A percentile compares a stretch with the other conserved stretches of the same genome.
phyloP scores from a whole-genome alignment of 2,797 vertebrate species.

The Hylomyscus alleni region DNA sequence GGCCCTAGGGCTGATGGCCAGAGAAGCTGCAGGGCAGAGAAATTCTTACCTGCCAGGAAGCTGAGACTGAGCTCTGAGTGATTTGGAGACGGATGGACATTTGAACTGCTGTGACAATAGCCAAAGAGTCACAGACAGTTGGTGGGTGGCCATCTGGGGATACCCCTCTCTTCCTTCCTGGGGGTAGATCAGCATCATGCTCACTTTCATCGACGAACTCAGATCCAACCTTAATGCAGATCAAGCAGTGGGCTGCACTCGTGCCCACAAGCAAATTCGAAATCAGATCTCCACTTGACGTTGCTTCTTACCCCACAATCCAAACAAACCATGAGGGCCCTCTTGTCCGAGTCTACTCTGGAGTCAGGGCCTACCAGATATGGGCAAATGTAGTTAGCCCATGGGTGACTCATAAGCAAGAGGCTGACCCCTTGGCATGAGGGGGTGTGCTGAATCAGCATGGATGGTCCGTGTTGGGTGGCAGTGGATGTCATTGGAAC shows the following conservation, averaged over 20 bases:
- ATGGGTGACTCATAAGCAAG: not conserved
- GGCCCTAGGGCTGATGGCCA: not conserved
- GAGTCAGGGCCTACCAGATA: not conserved
- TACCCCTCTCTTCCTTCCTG: not conserved
- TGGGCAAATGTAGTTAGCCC: not conserved
- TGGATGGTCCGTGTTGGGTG: rapidly evolving
- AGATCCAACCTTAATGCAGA: not conserved
- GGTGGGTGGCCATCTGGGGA: not conserved
- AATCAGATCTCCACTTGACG: not conserved
- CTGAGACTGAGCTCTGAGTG: not conserved
- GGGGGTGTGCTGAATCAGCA: not conserved
- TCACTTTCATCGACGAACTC: not conserved
- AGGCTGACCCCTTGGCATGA: rapidly evolving
- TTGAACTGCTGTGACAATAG: not conserved
- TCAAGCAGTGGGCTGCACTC: not conserved
- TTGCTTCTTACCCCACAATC: not conserved
- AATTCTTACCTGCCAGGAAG: not conserved
- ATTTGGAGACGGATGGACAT: not conserved
- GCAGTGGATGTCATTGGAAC: not conserved
- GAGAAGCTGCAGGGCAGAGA: not conserved
- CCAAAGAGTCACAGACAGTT: not conserved
- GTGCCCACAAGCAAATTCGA: not conserved
- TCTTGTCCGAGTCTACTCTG: not conserved
- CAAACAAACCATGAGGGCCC: not conserved
- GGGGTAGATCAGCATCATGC: not conserved